Conservation (phyloP, 2,888 invertebrate genomes). For the Cephalotes varians region DNA sequence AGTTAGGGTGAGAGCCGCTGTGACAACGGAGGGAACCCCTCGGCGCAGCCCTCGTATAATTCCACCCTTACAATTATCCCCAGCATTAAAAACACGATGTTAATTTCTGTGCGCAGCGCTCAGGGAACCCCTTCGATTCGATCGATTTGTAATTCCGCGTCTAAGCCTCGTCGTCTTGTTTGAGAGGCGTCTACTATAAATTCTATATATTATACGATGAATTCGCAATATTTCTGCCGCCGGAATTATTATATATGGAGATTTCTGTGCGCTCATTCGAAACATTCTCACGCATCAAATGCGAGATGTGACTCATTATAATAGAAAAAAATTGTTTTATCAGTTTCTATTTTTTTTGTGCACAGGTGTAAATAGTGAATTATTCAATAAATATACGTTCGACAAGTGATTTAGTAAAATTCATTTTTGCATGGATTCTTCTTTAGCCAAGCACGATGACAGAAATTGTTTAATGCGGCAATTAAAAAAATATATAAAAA, state of each 20-base stretch:
- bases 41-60: conserved; percentile 83
- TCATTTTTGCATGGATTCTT: conserved; percentile 35
- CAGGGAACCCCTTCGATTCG: conserved; percentile 82
- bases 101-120: conserved; percentile 82
- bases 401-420: conserved; percentile 34
- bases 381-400: conserved; percentile 38
- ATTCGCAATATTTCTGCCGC: conserved; percentile 62
- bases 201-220: no score
- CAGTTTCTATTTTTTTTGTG: conserved; percentile 6
- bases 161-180: conserved; percentile 78
- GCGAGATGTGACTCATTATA: not conserved
- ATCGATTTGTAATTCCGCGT: conserved; percentile 84
- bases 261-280: not conserved
- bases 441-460: conserved; percentile 19
- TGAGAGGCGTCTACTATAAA: conserved; percentile 58
- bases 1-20: conserved; percentile 77
- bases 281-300: not conserved
- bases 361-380: conserved; percentile 33
- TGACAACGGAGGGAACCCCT: conserved; percentile 78
- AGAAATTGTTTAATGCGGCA: conserved; percentile 24
- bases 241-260: conserved; percentile 6
- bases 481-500: conserved; percentile 45
- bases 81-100: conserved; percentile 85
- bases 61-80: conserved; percentile 86
- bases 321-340: conserved; percentile 21